phyloP scores from a whole-genome alignment of 2,113 vertebrate genomes.

The Phrynosoma blainvillii region DNA sequence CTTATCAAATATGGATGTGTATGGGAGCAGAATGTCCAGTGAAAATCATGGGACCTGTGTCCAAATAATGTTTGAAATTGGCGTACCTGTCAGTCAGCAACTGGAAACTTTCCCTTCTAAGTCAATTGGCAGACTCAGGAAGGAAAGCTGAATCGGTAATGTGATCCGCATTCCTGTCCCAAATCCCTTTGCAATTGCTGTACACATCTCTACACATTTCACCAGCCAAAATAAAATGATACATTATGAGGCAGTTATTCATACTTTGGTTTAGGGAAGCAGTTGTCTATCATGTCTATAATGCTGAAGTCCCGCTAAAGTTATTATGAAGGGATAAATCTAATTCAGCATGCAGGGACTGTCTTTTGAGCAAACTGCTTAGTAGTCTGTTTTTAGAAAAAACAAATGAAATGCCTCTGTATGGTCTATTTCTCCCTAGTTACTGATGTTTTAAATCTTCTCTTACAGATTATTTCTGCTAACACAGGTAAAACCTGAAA shows the following conservation, averaged over 20 bases:
- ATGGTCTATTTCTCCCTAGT: constrained; percentile 10
- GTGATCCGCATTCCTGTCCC: constrained; percentile 22
- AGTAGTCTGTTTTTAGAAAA: neutral
- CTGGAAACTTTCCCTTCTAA: constrained; percentile 34
- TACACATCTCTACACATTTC: neutral
- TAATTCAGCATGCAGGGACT: neutral
- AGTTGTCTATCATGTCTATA: neutral
- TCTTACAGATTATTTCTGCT: constrained; percentile 83
- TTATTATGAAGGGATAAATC: neutral
- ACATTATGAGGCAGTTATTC: neutral
- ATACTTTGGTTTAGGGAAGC: constrained; percentile 1
- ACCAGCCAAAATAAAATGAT: neutral
- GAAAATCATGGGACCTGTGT: neutral
- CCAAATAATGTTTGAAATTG: neutral
- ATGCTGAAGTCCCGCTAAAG: neutral
- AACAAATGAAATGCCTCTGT: constrained; percentile 15
- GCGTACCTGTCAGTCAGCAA: constrained; percentile 47
- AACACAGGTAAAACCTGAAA: constrained; percentile 80
- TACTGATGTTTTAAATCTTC: constrained; percentile 68
- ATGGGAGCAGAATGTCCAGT: neutral
- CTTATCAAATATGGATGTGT: neutral
- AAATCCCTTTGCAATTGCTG: constrained; percentile 10
- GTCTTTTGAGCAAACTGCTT: neutral
- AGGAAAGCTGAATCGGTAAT: constrained; percentile 50
- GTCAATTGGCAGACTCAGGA: constrained; percentile 61